These are phyloP conservation scores for Vidua chalybeata DNA, from an alignment of 2,113 vertebrate genomes.

Conservation along the genomic window DNA sequence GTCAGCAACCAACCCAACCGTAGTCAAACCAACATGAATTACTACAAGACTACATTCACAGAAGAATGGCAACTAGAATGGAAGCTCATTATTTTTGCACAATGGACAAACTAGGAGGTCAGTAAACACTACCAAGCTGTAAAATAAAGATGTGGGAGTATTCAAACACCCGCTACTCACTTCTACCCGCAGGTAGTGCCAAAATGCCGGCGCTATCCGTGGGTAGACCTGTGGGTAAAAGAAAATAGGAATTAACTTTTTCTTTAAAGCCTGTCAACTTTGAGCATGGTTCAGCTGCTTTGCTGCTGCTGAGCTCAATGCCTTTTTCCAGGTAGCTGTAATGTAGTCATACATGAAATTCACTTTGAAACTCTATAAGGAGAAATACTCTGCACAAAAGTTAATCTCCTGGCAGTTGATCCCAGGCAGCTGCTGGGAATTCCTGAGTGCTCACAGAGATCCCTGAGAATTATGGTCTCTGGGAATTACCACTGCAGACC, in stretches of 20 bases:
- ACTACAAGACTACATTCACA: constrained; percentile 36
- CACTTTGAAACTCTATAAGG: not conserved
- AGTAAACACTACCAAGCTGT: constrained; percentile 30
- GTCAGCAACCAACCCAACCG: constrained; percentile 19
- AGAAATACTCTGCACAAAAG: not conserved
- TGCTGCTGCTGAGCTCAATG: not conserved
- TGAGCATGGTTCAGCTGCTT: not conserved
- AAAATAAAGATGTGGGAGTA: constrained; percentile 57
- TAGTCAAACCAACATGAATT: constrained; percentile 38
- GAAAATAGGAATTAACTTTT: constrained; percentile 73
- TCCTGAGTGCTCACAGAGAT: not conserved
- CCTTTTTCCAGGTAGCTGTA: not conserved
- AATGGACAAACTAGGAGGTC: constrained; percentile 40
- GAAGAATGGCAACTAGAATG: constrained; percentile 59
- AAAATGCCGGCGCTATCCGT: constrained; percentile 80
- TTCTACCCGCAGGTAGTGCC: constrained; percentile 82
- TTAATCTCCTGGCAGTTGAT: not conserved
- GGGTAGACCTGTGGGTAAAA: constrained; percentile 79
- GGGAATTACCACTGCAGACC: not conserved
- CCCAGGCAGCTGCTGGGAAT: not conserved
- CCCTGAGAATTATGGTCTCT: not conserved
- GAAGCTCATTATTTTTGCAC: constrained; percentile 27
- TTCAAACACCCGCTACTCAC: constrained; percentile 74
- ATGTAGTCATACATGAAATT: not conserved
- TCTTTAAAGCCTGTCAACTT: constrained; percentile 48